phyloP scores from a whole-genome alignment of 1,140 invertebrate species.

The Helicoverpa armigera region DNA sequence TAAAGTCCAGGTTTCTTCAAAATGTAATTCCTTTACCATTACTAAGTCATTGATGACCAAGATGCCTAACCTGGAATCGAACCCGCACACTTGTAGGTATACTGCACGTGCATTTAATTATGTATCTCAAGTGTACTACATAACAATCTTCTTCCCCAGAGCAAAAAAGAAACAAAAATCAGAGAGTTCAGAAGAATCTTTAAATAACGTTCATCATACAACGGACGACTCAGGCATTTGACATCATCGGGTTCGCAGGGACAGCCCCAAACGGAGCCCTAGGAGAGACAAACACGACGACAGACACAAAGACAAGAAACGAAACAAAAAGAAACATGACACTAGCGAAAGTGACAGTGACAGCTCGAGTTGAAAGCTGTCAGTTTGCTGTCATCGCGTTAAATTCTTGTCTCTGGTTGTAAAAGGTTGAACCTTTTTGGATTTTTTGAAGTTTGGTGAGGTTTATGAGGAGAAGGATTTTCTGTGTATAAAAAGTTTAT shows the following conservation, averaged over 20 bases:
- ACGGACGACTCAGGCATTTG: slow-evolving; percentile 84
- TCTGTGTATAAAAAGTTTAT: no score
- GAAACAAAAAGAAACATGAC: slow-evolving; percentile 65
- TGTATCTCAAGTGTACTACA: no score
- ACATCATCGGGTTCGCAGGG: slow-evolving; percentile 80
- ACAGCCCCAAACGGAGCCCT: slow-evolving; percentile 72
- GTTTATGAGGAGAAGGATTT: no score
- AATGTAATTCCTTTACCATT: no score
- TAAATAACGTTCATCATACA: slow-evolving; percentile 80
- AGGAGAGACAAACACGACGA: slow-evolving; percentile 67
- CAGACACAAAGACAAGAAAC: slow-evolving; percentile 71
- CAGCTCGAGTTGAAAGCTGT: slow-evolving; percentile 75
- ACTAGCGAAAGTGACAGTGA: slow-evolving; percentile 63
- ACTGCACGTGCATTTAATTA: no score
- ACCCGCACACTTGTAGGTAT: no score
- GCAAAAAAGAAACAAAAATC: slow-evolving; percentile 79
- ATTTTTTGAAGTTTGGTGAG: no score
- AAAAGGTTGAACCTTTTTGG: slow-evolving; percentile 34
- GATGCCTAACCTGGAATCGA: no score
- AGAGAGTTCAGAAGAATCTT: slow-evolving; percentile 75
- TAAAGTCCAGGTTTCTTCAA: no score
- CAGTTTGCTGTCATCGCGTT: slow-evolving; percentile 23
- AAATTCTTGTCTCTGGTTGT: slow-evolving; percentile 39
- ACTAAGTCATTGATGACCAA: no score
- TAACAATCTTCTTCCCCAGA: slow-evolving; percentile 54